Base-by-base conservation (phyloP, 2,888 invertebrate genomes). In the Dryobotodes eremita region DNA sequence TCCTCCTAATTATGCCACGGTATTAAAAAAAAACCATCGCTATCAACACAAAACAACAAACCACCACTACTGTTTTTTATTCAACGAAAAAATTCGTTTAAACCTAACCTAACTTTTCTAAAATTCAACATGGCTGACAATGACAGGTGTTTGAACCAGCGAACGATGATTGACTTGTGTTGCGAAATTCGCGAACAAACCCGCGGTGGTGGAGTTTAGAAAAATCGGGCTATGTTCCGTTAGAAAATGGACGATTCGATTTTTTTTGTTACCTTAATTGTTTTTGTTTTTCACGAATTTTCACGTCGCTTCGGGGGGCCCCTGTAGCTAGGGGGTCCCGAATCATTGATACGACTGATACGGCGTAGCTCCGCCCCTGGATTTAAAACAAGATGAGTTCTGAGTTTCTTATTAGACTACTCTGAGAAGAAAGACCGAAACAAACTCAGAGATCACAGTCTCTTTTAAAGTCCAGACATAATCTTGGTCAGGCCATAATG, bases 91-190 rank as follows among this genome's bases (percentile, higher is more conserved):
- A 83, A 74, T 36, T 55, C 81, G 71, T 71, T 71, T 55, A 26
- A 75, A 50, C 26, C 64, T 82, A 80, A 82, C 75, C 77, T 76
- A 86, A 86, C 86, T 84, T 86, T 86, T 82, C 80, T 77, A 80
- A 86, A 84, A 77, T 80, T 15, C 65, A 78, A 86, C 78, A 86
- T 84, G 86, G 82, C 82, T 83, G 83, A 23, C 55, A 0, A 15
- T 86, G 86, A 86, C 86, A 86, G 86, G 77, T 79, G 86, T 77
- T 82, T 68, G 62, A 55, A 17, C 66, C 86, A 75, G 70, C 59
- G 71, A 42, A 36, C 70, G 75, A 48, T 86, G 86, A 86, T 86
- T 86, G 86, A 86, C 80, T 86, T 59, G 79, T 75, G 85, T 82
- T 80, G 62, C 71, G 68, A 78, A 77, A 78, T 71, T 74, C 71